These are phyloP conservation scores for Drosophila parvula DNA, from an alignment of 1,140 invertebrate species.

Conservation along the genomic window DNA sequence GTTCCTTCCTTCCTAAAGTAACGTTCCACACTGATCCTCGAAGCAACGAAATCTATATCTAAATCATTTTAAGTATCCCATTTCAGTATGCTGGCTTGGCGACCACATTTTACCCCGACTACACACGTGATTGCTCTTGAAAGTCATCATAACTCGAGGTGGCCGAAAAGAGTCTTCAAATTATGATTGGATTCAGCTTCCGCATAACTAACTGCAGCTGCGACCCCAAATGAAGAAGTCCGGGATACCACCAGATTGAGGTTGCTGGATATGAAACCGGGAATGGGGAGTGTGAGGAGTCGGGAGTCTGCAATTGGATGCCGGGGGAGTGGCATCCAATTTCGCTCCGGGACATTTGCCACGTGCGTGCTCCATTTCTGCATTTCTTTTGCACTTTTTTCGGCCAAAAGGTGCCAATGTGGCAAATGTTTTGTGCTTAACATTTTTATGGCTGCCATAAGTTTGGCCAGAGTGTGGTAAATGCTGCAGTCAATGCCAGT, in stretches of 20 bases:
- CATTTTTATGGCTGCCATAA: slow-evolving; percentile 78
- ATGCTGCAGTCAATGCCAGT: slow-evolving; percentile 32
- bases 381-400: neutral
- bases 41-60: slow-evolving; percentile 5
- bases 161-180: slow-evolving; percentile 44
- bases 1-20: neutral
- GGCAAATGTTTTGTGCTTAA: slow-evolving; percentile 79
- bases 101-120: slow-evolving; percentile 9
- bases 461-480: slow-evolving; percentile 68
- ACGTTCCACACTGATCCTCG: slow-evolving; percentile 2
- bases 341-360: slow-evolving; percentile 51
- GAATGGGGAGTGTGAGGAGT: neutral
- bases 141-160: slow-evolving; percentile 29
- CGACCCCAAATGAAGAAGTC: slow-evolving; percentile 44
- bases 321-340: slow-evolving; percentile 60
- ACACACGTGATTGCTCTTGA: slow-evolving; percentile 32
- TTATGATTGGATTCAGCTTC: slow-evolving; percentile 57
- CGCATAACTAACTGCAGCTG: slow-evolving; percentile 58
- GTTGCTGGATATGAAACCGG: neutral
- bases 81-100: slow-evolving; percentile 11
- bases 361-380: slow-evolving; percentile 77
- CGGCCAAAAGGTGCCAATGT: slow-evolving; percentile 76
- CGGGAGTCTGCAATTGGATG: neutral
- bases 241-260: slow-evolving; percentile 5
- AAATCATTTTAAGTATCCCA: slow-evolving; percentile 27